These are phyloP conservation scores for Cotesia glomerata DNA, from an alignment of 1,140 invertebrate species.

Conservation along the genomic window DNA sequence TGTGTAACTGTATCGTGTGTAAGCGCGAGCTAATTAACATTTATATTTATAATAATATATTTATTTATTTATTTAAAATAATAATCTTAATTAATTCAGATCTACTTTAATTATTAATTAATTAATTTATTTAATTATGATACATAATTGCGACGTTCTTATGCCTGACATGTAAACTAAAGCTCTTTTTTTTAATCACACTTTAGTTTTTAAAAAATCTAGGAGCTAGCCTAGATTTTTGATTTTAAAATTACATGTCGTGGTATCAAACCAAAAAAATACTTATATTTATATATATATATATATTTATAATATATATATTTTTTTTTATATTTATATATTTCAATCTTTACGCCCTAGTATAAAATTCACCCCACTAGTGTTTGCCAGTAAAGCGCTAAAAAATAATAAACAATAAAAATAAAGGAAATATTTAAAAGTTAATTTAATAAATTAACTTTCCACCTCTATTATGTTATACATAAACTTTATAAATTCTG, in stretches of 20 bases:
- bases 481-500: background rate
- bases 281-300: too few relatives aligned
- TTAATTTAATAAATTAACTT: background rate
- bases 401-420: background rate
- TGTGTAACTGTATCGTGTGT: conserved; percentile 28
- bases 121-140: conserved; percentile 13
- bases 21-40: conserved; percentile 17
- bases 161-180: conserved; percentile 10
- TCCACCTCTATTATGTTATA: too few relatives aligned
- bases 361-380: conserved; percentile 50
- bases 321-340: too few relatives aligned
- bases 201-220: background rate
- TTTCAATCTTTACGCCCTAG: conserved; percentile 7
- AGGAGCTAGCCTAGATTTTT: too few relatives aligned
- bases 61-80: conserved; percentile 35
- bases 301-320: too few relatives aligned
- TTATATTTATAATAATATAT: conserved; percentile 18
- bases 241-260: too few relatives aligned
- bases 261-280: too few relatives aligned
- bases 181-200: background rate
- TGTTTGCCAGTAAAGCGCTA: background rate
- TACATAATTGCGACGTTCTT: conserved; percentile 23
- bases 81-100: conserved; percentile 9
- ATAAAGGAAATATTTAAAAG: conserved; percentile 1
- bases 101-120: conserved; percentile 11